These are phyloP conservation scores for Amazona vittata DNA, from an alignment of 2,113 vertebrate genomes.

Conservation along the genomic window DNA sequence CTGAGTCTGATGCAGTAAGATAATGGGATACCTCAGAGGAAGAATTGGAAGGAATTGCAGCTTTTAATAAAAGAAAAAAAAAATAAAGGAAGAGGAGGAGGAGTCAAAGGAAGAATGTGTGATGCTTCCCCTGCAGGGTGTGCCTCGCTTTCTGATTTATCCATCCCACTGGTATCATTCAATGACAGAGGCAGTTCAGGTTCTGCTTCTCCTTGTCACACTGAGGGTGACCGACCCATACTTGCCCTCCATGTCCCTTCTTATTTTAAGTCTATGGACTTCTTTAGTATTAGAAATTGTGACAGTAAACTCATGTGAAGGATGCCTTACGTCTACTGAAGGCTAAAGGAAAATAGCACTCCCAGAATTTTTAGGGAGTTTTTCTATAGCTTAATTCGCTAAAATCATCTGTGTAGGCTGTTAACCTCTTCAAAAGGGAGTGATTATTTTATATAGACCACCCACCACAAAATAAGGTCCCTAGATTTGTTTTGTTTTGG, in stretches of 20 bases:
- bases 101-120: background rate
- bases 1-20: background rate
- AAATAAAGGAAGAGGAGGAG: background rate
- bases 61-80: background rate
- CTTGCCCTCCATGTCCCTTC: background rate
- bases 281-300: background rate
- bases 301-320: background rate
- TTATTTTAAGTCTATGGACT: background rate
- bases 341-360: background rate
- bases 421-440: background rate
- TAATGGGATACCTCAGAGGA: conserved; percentile 4
- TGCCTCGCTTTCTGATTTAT: conserved; percentile 30
- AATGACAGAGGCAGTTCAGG: background rate
- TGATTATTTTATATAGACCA: background rate
- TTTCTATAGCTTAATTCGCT: background rate
- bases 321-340: background rate
- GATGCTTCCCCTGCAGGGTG: conserved; percentile 31
- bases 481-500: background rate
- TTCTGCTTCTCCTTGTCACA: background rate
- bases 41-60: background rate
- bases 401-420: background rate
- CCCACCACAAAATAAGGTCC: background rate
- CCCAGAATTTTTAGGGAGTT: background rate
- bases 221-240: background rate
- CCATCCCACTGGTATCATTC: conserved; percentile 12